These are phyloP conservation scores for Cotesia congregata DNA, from an alignment of 2,888 invertebrate species.

Conservation along the genomic window DNA sequence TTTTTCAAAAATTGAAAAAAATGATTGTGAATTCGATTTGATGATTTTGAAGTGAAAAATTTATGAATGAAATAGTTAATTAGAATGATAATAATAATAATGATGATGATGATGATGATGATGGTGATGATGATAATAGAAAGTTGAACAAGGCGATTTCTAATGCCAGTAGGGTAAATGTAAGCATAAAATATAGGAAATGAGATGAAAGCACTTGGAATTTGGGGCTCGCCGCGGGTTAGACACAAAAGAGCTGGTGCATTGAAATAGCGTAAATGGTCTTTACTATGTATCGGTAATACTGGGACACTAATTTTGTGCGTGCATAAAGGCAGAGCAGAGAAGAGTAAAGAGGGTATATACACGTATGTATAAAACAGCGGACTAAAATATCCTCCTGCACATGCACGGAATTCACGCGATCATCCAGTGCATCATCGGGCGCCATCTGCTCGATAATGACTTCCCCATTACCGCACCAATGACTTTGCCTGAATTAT, in stretches of 20 bases:
- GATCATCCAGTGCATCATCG: conserved; percentile 67
- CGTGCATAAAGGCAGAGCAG: conserved; percentile 43
- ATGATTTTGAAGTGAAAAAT: no score
- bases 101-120: no score
- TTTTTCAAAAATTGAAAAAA: no score
- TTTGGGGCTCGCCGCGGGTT: conserved; percentile 7
- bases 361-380: conserved; percentile 49
- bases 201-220: conserved; percentile 17
- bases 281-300: conserved; percentile 26
- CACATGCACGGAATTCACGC: conserved; percentile 64
- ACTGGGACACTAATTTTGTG: conserved; percentile 47
- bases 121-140: not conserved
- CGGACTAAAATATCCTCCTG: conserved; percentile 55
- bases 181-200: conserved; percentile 5
- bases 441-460: conserved; percentile 69
- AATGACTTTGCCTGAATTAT: conserved; percentile 68
- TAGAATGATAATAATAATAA: no score
- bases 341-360: not conserved
- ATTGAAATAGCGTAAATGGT: conserved; percentile 21
- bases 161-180: not conserved
- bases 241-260: conserved; percentile 11
- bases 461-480: conserved; percentile 64
- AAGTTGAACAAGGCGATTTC: not conserved
- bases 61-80: no score
- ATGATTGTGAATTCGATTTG: no score